These are phyloP conservation scores for Stenodera caucasica DNA, from an alignment of 2,888 invertebrate genomes.

Conservation along the genomic window DNA sequence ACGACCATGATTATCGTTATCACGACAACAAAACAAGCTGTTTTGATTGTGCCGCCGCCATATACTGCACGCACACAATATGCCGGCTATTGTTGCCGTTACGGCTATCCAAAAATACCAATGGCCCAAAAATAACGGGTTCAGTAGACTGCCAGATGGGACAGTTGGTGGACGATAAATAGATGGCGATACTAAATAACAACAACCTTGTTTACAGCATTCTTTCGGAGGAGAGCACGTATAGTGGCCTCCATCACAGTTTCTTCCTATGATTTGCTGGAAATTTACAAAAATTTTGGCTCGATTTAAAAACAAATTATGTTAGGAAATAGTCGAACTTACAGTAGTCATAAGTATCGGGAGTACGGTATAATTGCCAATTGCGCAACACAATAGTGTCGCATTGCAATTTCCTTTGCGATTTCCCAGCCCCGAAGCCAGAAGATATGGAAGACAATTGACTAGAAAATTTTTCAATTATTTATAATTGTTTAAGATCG, in stretches of 20 bases:
- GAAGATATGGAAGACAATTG: constrained; percentile 44
- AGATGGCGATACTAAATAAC: constrained; percentile 50
- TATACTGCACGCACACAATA: constrained; percentile 69
- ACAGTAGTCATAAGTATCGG: constrained; percentile 50
- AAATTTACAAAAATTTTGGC: too few species aligned
- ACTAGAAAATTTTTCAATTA: constrained; percentile 34
- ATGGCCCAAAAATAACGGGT: constrained; percentile 68
- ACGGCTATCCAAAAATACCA: constrained; percentile 65
- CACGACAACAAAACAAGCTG: constrained; percentile 42
- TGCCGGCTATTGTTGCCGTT: constrained; percentile 69
- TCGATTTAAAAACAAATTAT: too few species aligned
- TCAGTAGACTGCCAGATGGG: constrained; percentile 62
- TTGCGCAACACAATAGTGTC: constrained; percentile 43
- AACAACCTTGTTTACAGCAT: constrained; percentile 70
- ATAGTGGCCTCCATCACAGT: constrained; percentile 66
- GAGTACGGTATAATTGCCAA: constrained; percentile 41
- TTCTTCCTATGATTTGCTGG: constrained; percentile 60
- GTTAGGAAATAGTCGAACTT: constrained; percentile 28
- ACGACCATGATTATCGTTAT: constrained; percentile 55
- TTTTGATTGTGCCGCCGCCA: constrained; percentile 62
- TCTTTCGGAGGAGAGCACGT: constrained; percentile 72
- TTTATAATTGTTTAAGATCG: too few species aligned
- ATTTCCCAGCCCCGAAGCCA: constrained; percentile 43
- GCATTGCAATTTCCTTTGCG: constrained; percentile 48
- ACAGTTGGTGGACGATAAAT: constrained; percentile 56